Conservation (phyloP, 2,888 invertebrate genomes). For the Polydrusus cervinus region DNA sequence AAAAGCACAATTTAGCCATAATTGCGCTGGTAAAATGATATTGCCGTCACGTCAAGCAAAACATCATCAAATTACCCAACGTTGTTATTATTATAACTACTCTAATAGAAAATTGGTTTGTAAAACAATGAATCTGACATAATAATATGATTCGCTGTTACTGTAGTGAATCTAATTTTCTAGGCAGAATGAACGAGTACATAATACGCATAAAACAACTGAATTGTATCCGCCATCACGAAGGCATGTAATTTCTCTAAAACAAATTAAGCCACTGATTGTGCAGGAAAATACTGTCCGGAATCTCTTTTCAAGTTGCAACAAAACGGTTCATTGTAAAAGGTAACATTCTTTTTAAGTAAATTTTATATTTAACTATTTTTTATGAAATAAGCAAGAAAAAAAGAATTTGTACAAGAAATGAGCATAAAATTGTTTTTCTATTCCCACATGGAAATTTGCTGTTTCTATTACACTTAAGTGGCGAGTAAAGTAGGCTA, state of each 20-base stretch:
- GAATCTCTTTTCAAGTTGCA: background rate
- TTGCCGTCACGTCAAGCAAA: conserved; percentile 28
- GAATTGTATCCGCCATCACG: conserved; percentile 19
- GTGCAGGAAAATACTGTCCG: conserved; percentile 4
- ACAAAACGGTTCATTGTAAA: background rate
- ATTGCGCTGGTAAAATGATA: conserved; percentile 20
- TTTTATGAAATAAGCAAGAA: no score
- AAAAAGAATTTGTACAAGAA: no score
- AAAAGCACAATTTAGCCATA: conserved; percentile 28
- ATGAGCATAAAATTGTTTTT: no score
- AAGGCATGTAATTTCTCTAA: conserved; percentile 27
- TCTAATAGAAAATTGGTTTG: conserved; percentile 28
- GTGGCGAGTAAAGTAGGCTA: no score
- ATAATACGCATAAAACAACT: conserved; percentile 21
- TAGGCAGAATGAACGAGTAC: conserved; percentile 27
- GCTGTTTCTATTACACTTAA: no score
- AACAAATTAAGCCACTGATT: conserved; percentile 22
- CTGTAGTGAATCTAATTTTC: conserved; percentile 28
- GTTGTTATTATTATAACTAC: conserved; percentile 26
- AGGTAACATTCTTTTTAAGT: background rate
- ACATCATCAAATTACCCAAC: conserved; percentile 31
- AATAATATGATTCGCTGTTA: conserved; percentile 27
- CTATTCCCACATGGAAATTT: no score
- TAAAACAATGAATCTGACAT: conserved; percentile 32
- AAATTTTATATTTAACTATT: no score